phyloP scores from a whole-genome alignment of 2,888 invertebrate genomes.

The Scaptomyza parva region DNA sequence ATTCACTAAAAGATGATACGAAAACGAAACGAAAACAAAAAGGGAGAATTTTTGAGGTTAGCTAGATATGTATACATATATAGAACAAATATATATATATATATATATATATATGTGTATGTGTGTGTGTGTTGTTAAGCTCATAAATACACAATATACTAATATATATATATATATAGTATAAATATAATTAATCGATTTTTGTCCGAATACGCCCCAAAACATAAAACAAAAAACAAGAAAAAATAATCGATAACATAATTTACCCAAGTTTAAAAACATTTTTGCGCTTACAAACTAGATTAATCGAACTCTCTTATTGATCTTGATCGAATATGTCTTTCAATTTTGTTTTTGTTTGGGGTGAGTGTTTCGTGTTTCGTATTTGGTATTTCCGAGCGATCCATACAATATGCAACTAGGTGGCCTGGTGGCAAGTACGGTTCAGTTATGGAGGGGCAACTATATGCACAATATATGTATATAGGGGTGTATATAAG shows the following conservation, averaged over 20 bases:
- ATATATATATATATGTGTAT: slow-evolving; percentile 25
- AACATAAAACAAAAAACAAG: too few relatives aligned
- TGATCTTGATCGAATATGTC: slow-evolving; percentile 67
- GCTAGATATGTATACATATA: slow-evolving; percentile 55
- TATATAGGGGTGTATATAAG: not conserved
- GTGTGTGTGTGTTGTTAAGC: slow-evolving; percentile 56
- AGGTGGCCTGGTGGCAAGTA: slow-evolving; percentile 71
- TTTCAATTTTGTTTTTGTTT: slow-evolving; percentile 53
- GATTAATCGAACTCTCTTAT: not conserved
- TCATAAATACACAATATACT: slow-evolving; percentile 75
- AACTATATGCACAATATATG: slow-evolving; percentile 23
- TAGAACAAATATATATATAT: slow-evolving; percentile 48
- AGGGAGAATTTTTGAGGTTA: slow-evolving; percentile 15
- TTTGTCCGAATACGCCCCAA: slow-evolving; percentile 7
- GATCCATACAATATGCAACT: slow-evolving; percentile 74
- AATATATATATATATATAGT: slow-evolving; percentile 34
- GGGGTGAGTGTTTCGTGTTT: slow-evolving; percentile 25
- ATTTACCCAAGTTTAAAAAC: slow-evolving; percentile 55
- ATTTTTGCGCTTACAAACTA: slow-evolving; percentile 54
- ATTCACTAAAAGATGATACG: not conserved
- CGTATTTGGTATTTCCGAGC: slow-evolving; percentile 33
- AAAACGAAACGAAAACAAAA: not conserved
- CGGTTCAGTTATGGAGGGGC: slow-evolving; percentile 44
- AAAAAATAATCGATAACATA: slow-evolving; percentile 41
- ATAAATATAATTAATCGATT: slow-evolving; percentile 34